These are phyloP conservation scores for Macrotis lagotis DNA, from an alignment of 2,113 vertebrate genomes.

Conservation along the genomic window DNA sequence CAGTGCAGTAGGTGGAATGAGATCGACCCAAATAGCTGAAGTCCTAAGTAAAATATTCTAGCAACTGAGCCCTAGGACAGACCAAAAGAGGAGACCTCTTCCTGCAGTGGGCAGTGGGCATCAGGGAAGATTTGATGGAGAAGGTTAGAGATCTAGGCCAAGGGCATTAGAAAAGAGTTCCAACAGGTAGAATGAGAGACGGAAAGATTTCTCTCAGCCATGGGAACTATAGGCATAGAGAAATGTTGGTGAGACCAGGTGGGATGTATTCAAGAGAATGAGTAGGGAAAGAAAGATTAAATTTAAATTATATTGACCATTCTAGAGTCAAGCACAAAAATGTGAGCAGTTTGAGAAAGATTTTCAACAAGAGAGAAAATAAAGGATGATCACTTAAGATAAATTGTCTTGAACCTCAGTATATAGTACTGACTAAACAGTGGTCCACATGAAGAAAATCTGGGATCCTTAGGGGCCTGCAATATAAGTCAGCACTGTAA, in stretches of 20 bases:
- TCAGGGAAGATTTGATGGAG: too few species aligned
- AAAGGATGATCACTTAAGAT: not conserved
- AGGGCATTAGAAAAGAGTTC: not conserved
- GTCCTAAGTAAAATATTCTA: not conserved
- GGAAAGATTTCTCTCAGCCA: too few species aligned
- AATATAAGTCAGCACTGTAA: not conserved
- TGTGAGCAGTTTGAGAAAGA: not conserved
- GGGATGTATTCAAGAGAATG: too few species aligned
- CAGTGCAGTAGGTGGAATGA: not conserved
- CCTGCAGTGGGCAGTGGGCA: too few species aligned
- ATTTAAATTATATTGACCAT: not conserved
- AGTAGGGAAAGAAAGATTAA: too few species aligned
- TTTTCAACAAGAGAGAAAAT: not conserved
- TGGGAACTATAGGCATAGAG: not conserved
- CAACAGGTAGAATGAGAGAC: not conserved
- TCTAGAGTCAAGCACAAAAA: not conserved
- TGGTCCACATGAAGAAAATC: not conserved
- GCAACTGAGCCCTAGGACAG: not conserved
- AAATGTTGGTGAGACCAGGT: not conserved
- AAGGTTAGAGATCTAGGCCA: too few species aligned
- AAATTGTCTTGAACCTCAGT: not conserved
- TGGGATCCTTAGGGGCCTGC: not conserved
- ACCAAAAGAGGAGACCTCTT: not conserved
- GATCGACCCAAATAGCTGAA: not conserved
- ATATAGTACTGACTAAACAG: not conserved